Conservation (phyloP, 2,888 invertebrate genomes). For the Litoditis marina region DNA sequence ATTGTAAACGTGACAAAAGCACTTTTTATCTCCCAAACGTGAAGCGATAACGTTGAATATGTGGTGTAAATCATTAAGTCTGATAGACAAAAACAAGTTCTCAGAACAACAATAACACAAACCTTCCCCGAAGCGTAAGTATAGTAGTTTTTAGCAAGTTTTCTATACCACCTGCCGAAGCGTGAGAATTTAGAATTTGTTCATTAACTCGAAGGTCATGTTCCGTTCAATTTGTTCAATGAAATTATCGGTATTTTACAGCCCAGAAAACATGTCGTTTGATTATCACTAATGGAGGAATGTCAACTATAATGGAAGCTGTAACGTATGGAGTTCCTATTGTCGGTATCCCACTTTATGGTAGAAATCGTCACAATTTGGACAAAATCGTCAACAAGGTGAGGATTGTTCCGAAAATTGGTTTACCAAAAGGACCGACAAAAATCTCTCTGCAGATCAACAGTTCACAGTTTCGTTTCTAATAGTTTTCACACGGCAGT, state of each 20-base stretch:
- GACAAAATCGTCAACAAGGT: constrained; percentile 43
- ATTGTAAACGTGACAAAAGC: too few species aligned
- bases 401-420: neutral
- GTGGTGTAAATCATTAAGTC: too few species aligned
- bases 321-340: constrained; percentile 57
- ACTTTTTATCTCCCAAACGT: too few species aligned
- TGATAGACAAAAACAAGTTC: neutral
- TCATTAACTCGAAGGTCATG: too few species aligned
- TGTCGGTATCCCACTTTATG: constrained; percentile 59
- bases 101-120: neutral
- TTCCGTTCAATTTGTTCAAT: neutral
- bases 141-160: neutral
- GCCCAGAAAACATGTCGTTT: constrained; percentile 52
- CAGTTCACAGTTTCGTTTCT: too few species aligned
- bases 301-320: constrained; percentile 57
- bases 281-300: constrained; percentile 59
- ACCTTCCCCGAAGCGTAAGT: neutral
- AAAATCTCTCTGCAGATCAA: too few species aligned
- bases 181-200: neutral
- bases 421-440: too few species aligned
- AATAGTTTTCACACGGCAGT: too few species aligned
- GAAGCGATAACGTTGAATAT: too few species aligned
- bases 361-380: constrained; percentile 54
- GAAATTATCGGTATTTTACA: constrained; percentile 15
- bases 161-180: too few species aligned